Conservation (phyloP, 2,113 vertebrate species). For the Pomatostomus ruficeps region DNA sequence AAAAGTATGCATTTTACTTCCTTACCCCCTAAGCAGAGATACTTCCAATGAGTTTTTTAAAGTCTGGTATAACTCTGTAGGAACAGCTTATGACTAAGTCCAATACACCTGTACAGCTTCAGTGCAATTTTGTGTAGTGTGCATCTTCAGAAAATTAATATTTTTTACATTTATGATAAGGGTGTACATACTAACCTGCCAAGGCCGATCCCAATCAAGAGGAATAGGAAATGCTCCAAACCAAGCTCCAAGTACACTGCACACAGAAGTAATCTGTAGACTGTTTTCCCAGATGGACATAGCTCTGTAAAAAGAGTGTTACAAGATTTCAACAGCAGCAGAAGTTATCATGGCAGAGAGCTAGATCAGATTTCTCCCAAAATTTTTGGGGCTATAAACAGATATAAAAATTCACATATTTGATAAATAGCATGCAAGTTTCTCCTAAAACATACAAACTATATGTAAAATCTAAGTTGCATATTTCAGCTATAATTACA, state of each 20-base stretch:
- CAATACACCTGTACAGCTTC: not conserved
- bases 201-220: conserved; percentile 95
- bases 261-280: conserved; percentile 87
- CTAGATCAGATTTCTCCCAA: not conserved
- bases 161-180: not conserved
- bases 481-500: not conserved
- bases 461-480: not conserved
- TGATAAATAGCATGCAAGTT: not conserved
- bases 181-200: conserved; percentile 84
- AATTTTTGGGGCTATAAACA: not conserved
- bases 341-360: not conserved
- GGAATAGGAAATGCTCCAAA: conserved; percentile 93
- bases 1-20: not conserved
- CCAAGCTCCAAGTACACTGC: conserved; percentile 87
- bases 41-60: not conserved
- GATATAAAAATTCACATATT: not conserved
- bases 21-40: not conserved
- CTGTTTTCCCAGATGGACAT: conserved; percentile 92
- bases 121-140: not conserved
- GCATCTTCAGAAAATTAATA: not conserved
- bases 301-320: conserved; percentile 73
- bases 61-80: not conserved
- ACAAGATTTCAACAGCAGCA: not conserved
- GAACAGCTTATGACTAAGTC: not conserved
- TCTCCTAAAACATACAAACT: not conserved